phyloP scores from a whole-genome alignment of 2,797 vertebrate species.

The Parotocinclus haroldoi region DNA sequence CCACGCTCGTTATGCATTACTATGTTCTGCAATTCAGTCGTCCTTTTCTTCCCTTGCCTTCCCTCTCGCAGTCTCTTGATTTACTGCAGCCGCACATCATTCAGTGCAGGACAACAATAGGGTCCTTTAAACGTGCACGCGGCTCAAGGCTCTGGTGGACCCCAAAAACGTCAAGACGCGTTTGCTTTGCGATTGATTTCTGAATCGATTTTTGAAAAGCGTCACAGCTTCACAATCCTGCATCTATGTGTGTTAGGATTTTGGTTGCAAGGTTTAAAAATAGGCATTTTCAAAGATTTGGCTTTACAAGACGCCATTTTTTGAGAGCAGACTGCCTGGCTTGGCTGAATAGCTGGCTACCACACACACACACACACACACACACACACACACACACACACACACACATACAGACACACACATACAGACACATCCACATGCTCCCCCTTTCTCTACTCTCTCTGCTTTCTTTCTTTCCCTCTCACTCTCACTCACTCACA shows the following conservation, averaged over 20 bases:
- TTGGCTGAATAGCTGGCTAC: constrained; percentile 51
- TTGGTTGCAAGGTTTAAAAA: constrained; percentile 25
- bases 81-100: constrained; percentile 32
- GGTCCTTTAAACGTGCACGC: constrained; percentile 29
- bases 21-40: constrained; percentile 14
- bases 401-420: constrained; percentile 14
- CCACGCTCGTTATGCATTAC: constrained; percentile 27
- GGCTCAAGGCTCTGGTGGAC: background rate
- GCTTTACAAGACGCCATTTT: constrained; percentile 71
- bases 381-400: constrained; percentile 25
- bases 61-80: constrained; percentile 1
- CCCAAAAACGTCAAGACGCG: background rate
- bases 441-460: constrained; percentile 17
- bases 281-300: constrained; percentile 58
- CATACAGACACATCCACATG: constrained; percentile 3
- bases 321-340: constrained; percentile 61
- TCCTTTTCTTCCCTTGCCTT: background rate
- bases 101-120: constrained; percentile 22
- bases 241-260: background rate
- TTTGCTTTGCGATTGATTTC: background rate
- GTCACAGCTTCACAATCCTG: background rate
- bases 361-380: constrained; percentile 48
- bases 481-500: background rate
- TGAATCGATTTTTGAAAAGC: background rate
- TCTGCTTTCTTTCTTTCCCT: background rate